These are phyloP conservation scores for Astreopora myriophthalma DNA, from an alignment of 64 coral and sea anemone species.

Conservation along the genomic window DNA sequence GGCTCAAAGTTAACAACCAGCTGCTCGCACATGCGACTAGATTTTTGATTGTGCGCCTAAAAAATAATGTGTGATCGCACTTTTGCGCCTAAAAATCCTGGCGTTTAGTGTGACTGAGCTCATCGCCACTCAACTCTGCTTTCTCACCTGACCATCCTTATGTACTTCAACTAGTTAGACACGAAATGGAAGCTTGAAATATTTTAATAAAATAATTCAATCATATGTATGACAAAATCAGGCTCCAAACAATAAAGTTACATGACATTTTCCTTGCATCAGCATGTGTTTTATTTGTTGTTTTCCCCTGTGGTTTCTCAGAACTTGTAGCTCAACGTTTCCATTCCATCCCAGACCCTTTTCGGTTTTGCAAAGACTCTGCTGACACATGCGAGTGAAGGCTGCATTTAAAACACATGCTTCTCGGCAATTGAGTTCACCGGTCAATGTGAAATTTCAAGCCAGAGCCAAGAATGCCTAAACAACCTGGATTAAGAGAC, in stretches of 20 bases:
- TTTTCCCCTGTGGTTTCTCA: slow-evolving; percentile 16
- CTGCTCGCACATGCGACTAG: slow-evolving; percentile 15
- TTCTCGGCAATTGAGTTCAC: neutral
- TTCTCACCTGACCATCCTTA: slow-evolving; percentile 9
- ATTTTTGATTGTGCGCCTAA: slow-evolving; percentile 28
- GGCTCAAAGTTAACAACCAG: slow-evolving; percentile 2
- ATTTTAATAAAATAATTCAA: slow-evolving; percentile 25
- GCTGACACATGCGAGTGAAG: neutral
- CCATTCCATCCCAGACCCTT: neutral
- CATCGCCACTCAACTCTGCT: neutral
- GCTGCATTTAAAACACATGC: neutral
- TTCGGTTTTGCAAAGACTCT: neutral
- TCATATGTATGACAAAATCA: neutral
- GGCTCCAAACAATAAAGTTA: slow-evolving; percentile 17
- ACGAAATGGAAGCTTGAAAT: slow-evolving; percentile 13
- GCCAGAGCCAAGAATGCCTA: neutral
- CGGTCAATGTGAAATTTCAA: neutral
- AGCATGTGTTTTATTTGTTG: slow-evolving; percentile 22
- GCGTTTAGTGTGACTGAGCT: neutral
- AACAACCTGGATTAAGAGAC: neutral
- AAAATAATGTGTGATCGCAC: neutral
- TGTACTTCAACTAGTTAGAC: slow-evolving; percentile 16
- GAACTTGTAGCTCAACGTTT: neutral
- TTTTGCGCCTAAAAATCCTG: neutral
- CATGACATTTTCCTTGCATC: slow-evolving; percentile 16